Evolutionary conservation across 1,140 invertebrate genomes (phyloP).

Genomic region (Heliconius himera): DNA sequence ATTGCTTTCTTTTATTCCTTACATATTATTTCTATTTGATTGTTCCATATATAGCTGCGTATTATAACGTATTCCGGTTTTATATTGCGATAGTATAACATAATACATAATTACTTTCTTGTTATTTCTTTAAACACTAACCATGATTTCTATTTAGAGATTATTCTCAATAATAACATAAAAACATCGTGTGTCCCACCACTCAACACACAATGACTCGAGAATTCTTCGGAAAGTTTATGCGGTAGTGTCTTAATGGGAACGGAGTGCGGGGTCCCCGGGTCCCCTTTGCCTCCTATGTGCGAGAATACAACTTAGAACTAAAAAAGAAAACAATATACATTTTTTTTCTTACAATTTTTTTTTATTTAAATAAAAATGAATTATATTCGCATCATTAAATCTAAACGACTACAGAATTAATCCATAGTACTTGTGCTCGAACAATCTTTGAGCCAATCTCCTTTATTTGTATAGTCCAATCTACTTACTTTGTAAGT

Average conservation of each 20-base stretch:
- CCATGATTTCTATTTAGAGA: too few relatives aligned
- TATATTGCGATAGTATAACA: neutral
- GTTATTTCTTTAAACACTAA: neutral
- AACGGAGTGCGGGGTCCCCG: too few relatives aligned
- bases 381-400: neutral
- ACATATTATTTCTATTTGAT: constrained; percentile 7
- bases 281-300: too few relatives aligned
- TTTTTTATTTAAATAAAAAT: neutral
- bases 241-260: too few relatives aligned
- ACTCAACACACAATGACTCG: too few relatives aligned
- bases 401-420: neutral
- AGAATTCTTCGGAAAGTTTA: too few relatives aligned
- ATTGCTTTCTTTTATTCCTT: neutral
- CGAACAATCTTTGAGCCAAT: constrained; percentile 18
- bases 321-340: too few relatives aligned
- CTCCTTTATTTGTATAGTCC: constrained; percentile 31
- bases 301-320: too few relatives aligned
- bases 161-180: too few relatives aligned
- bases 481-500: constrained; percentile 28
- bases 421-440: neutral
- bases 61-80: neutral
- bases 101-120: neutral
- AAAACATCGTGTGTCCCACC: too few relatives aligned
- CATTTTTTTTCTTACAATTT: too few relatives aligned
- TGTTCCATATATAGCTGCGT: neutral